A percentile compares a stretch with the other conserved stretches of the same genome.
These are phyloP conservation scores for Lapara coniferarum DNA, from an alignment of 2,888 invertebrate genomes.

Conservation along the genomic window DNA sequence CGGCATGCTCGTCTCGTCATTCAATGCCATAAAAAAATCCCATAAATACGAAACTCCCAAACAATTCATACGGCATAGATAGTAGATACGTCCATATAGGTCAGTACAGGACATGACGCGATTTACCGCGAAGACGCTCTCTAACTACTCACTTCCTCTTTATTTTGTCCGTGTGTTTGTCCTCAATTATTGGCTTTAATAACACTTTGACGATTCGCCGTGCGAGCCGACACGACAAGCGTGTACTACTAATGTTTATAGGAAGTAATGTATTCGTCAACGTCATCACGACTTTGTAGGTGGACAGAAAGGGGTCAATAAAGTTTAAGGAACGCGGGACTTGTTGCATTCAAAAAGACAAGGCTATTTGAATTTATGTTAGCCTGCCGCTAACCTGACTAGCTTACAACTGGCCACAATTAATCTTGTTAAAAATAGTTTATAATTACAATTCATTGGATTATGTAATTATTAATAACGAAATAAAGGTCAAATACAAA, in stretches of 20 bases:
- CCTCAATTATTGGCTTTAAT: constrained; percentile 71
- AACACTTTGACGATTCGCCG: constrained; percentile 63
- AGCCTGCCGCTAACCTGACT: no score
- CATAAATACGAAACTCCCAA: background rate
- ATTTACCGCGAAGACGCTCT: constrained; percentile 40
- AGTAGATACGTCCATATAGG: constrained; percentile 1
- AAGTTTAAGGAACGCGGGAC: background rate
- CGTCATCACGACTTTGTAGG: constrained; percentile 12
- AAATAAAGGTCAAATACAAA: background rate
- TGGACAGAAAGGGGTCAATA: constrained; percentile 16
- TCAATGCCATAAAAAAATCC: no score
- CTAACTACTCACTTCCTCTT: constrained; percentile 66
- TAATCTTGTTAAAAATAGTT: background rate
- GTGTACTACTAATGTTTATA: constrained; percentile 20
- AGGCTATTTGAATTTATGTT: no score
- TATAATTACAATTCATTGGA: background rate
- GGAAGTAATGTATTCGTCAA: constrained; percentile 21
- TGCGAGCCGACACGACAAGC: constrained; percentile 41
- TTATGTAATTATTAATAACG: background rate
- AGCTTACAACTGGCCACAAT: background rate
- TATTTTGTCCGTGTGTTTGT: constrained; percentile 65
- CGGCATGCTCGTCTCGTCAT: no score
- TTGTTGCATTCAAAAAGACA: background rate
- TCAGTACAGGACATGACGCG: constrained; percentile 33
- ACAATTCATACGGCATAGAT: background rate